phyloP scores from a whole-genome alignment of 2,113 vertebrate species.

The Psophia crepitans region DNA sequence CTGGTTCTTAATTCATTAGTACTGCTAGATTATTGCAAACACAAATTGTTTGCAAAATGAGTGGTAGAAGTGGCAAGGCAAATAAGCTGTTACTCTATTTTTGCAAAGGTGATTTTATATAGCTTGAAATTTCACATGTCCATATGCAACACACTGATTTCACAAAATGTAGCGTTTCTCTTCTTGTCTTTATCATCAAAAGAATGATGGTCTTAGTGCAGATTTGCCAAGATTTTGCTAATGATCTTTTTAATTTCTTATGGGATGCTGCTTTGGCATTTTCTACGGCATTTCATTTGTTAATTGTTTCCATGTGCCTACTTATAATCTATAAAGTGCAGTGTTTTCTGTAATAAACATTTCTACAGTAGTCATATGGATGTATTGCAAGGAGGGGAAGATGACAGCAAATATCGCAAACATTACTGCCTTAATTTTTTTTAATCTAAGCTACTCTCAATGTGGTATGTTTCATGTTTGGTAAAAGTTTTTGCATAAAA shows the following conservation, averaged over 20 bases:
- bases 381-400: neutral
- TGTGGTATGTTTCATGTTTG: neutral
- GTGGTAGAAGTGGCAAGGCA: neutral
- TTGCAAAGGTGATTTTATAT: neutral
- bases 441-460: neutral
- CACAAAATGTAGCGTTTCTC: neutral
- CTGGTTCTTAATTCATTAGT: neutral
- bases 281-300: neutral
- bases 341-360: neutral
- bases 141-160: neutral
- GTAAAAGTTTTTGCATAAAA: neutral
- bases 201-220: neutral
- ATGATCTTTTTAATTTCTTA: neutral
- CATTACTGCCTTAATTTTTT: neutral
- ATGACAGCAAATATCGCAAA: neutral
- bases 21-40: neutral
- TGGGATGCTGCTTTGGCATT: neutral
- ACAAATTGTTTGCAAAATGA: neutral
- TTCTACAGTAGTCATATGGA: neutral
- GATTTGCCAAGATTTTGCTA: neutral
- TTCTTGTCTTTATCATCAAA: neutral
- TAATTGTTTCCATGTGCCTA: neutral
- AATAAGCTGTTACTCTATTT: neutral
- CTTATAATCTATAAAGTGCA: neutral
- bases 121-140: neutral